These are phyloP conservation scores for Eubucco bourcierii DNA, from an alignment of 2,113 vertebrate species.

Conservation along the genomic window DNA sequence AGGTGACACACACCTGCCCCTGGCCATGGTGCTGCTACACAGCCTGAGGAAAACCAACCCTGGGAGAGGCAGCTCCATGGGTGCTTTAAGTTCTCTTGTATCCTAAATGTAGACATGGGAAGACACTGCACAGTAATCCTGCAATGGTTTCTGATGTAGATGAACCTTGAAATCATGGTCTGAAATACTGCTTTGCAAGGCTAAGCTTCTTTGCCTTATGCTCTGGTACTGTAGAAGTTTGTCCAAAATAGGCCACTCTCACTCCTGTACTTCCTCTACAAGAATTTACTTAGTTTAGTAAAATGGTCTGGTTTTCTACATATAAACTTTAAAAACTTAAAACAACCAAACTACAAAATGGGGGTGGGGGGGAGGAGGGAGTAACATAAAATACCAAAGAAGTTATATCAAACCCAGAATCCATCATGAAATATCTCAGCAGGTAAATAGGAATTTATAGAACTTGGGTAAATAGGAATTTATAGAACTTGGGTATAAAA, in stretches of 20 bases:
- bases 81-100: not conserved
- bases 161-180: not conserved
- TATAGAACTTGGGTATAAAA: not conserved
- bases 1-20: not conserved
- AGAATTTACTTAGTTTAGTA: not conserved
- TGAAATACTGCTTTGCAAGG: not conserved
- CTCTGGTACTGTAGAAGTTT: not conserved
- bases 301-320: not conserved
- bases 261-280: not conserved
- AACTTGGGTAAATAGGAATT: not conserved
- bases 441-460: not conserved
- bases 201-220: not conserved
- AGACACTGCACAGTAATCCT: not conserved
- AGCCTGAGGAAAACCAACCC: not conserved
- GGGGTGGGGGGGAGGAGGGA: not conserved
- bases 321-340: not conserved
- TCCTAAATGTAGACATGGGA: rapidly evolving
- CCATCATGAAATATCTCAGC: not conserved
- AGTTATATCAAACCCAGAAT: not conserved
- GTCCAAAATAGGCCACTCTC: not conserved
- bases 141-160: not conserved
- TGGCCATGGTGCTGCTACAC: not conserved
- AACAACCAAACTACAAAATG: not conserved
- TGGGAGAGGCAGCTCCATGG: not conserved
- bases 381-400: not conserved